Evolutionary conservation across 2,797 vertebrate genomes (phyloP).

Genomic region (Pantherophis alleghaniensis): DNA sequence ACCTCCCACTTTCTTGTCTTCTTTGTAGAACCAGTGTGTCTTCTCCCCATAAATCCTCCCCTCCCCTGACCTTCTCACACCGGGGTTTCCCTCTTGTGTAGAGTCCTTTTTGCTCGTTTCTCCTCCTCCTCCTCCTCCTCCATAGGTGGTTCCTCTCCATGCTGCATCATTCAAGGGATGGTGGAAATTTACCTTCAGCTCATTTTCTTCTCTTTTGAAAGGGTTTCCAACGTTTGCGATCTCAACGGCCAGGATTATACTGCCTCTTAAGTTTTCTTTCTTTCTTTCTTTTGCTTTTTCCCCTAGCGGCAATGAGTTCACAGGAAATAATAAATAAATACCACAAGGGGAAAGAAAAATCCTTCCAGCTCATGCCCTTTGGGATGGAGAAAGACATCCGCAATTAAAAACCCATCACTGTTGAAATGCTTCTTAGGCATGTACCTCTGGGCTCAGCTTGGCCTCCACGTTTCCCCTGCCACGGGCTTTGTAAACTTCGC

Average conservation of each 20-base stretch:
- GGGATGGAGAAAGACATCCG: not conserved
- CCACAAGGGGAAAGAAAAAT: not conserved
- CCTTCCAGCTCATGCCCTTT: not conserved
- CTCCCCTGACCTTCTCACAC: not conserved
- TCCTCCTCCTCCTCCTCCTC: not conserved
- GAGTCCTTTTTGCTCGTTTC: not conserved
- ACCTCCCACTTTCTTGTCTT: not conserved
- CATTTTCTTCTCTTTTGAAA: not conserved
- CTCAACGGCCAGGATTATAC: not conserved
- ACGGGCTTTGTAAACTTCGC: not conserved
- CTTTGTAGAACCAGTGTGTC: not conserved
- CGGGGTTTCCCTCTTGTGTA: not conserved
- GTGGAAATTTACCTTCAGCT: not conserved
- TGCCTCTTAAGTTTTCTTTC: not conserved
- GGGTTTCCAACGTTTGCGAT: not conserved
- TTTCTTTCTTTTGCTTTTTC: not conserved
- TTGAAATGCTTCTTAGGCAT: not conserved
- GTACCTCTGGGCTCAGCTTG: not conserved
- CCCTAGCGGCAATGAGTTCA: not conserved
- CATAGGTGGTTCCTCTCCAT: not conserved
- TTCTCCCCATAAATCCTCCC: not conserved
- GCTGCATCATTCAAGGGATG: not conserved
- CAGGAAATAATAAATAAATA: not conserved
- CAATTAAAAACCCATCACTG: not conserved
- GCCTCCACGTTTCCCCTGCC: not conserved